Evolutionary conservation across 2,113 vertebrate genomes (phyloP).

Genomic region (Pyxicephalus adspersus): DNA sequence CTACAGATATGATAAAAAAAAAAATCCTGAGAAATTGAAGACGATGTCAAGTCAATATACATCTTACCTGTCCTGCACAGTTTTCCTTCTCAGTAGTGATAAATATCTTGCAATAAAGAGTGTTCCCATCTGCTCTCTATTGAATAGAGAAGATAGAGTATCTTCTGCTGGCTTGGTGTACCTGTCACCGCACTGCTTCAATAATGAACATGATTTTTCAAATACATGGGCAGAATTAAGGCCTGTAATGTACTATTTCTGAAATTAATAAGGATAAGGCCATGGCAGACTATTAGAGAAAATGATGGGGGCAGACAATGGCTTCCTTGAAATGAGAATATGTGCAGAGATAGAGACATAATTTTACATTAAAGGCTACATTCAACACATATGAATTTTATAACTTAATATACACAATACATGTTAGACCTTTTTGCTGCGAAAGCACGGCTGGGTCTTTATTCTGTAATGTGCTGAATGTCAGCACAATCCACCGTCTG

Average conservation of each 20-base stretch:
- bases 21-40: too few relatives aligned
- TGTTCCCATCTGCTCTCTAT: conserved; percentile 30
- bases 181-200: conserved; percentile 44
- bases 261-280: conserved; percentile 53
- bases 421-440: too few relatives aligned
- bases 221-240: conserved; percentile 48
- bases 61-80: conserved; percentile 32
- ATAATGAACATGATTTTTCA: conserved; percentile 55
- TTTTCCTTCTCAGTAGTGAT: conserved; percentile 27
- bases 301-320: conserved; percentile 45
- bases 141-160: conserved; percentile 35
- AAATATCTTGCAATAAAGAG: conserved; percentile 43
- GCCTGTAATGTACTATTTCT: conserved; percentile 51
- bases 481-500: too few relatives aligned
- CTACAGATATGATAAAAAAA: too few relatives aligned
- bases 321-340: conserved; percentile 50
- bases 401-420: conserved; percentile 21
- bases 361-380: conserved; percentile 42
- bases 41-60: not conserved
- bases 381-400: conserved; percentile 29
- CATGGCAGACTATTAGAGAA: conserved; percentile 50
- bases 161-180: conserved; percentile 28
- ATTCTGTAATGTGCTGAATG: too few relatives aligned
- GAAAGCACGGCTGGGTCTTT: too few relatives aligned
- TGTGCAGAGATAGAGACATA: conserved; percentile 47